phyloP scores from a whole-genome alignment of 2,113 vertebrate genomes.

The Coturnix japonica region DNA sequence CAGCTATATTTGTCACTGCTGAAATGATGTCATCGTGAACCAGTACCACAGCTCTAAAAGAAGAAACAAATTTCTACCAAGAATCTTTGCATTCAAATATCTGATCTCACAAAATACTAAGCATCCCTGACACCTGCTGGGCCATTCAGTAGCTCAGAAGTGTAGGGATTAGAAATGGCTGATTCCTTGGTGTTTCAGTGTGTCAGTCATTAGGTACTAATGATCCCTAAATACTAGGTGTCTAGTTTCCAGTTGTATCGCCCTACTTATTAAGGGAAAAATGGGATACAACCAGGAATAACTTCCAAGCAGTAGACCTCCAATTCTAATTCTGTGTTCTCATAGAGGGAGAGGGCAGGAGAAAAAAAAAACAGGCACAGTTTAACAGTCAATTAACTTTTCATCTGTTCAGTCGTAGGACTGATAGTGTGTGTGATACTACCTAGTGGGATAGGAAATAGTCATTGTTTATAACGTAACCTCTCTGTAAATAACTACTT shows the following conservation, averaged over 20 bases:
- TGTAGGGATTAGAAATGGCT: not conserved
- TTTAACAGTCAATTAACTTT: not conserved
- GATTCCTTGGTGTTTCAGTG: not conserved
- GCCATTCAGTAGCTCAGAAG: not conserved
- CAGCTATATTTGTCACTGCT: conserved; percentile 61
- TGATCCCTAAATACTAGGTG: rapidly evolving
- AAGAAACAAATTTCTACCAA: conserved; percentile 41
- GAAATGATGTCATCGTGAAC: conserved; percentile 51
- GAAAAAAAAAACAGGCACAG: not conserved
- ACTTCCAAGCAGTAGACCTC: not conserved
- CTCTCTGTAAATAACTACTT: not conserved
- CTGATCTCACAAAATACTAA: conserved; percentile 25
- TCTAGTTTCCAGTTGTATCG: not conserved
- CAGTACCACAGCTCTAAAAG: conserved; percentile 40
- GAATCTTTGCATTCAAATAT: not conserved
- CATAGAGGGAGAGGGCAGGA: not conserved
- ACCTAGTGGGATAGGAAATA: not conserved
- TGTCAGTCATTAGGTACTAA: not conserved
- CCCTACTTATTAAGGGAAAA: not conserved
- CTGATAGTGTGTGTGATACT: too few relatives aligned
- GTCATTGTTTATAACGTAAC: not conserved
- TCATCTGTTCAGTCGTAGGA: not conserved
- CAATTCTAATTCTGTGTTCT: not conserved
- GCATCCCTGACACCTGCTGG: conserved; percentile 43
- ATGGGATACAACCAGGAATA: not conserved